Base-by-base conservation (phyloP, 2,113 vertebrate genomes). In the Bothrops jararaca region DNA sequence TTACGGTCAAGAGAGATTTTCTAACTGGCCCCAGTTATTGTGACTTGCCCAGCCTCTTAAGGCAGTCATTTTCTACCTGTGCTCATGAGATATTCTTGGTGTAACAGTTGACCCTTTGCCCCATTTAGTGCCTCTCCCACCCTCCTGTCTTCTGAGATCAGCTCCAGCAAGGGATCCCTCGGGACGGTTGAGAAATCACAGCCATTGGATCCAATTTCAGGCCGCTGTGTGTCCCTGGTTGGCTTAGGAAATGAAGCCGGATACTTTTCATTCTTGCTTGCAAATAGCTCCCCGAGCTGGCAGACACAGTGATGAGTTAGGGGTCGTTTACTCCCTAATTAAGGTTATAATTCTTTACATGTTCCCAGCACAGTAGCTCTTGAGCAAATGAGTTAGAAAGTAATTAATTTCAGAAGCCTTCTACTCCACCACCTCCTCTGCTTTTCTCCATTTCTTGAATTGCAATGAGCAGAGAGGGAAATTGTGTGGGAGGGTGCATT, bases 331-430 rank as follows among this genome's bases (percentile, higher is more conserved):
- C 88, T 90, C 88, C 74, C 92, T 92, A 92, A 92, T 92, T 92
- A 92, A 92, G 88, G 74, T 50, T 92, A 85, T 92, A 92, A 92
- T 92, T 92, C 92, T 86, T 92, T 56, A 52, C 80, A 50, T 60
- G 92, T 86, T 92, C 92, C 89, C 92, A 92, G 88, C 58, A 80
- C 74, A 42, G 88, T 64, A 86, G 88, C 92, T 90, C 92, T 92
- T 53, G 92, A 92, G 54, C 92, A 92, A 92, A 92, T 92, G 92
- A 90, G 88, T 90, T 92, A 89, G 92, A 92, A 92, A 92, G 88
- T 92, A 92, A 92, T 92, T 92, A 92, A 90, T 92, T 92, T 90
- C 92, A 92, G 92, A 92, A 60, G 89, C 74, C 42, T 24, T 56
- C 56, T 52, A 45, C 53, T 57, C 74, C 56, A 42, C n/a, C 88